Base-by-base conservation (phyloP, 2,888 invertebrate genomes). In the Idaea aversata region DNA sequence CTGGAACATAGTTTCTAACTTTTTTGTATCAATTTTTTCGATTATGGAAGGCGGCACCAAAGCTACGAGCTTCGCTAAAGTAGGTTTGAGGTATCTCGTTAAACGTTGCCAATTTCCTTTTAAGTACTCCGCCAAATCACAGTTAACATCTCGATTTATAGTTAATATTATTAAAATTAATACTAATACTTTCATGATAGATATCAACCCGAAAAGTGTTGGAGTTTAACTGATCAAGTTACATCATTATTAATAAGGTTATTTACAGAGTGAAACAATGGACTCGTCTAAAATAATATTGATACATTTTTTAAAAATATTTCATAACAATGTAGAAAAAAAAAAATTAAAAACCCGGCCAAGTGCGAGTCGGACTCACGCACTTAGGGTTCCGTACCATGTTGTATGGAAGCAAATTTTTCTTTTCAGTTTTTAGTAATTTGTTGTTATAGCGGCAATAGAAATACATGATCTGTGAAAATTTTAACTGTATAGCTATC, bases 51-150 rank as follows among this genome's bases (percentile, higher is more conserved):
- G 4, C 10, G 7, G 7, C 4, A 47, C 47, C 7, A 13, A 13
- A 47, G 7, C 47, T 5, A 4, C 7, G 7, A 47, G 47, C 2
- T 60, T 60, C 5, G 4, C 6, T 15, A 34, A 4, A 15, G 60
- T 34, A 34, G 5, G 5, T 60, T 60, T 60, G 15, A 60, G 34
- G 34, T 4, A 85, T 63, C n/a, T 79, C 72, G 62, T 65, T 72
- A 34, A 84, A 10, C 0, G 13, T 47, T 47, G 47, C 47, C 47
- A 65, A 75, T 78, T 82, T 5, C 61, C 47, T 7, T 69, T 15
- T 36, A 86, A 7, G 5, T 62, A 67, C 15, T 80, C 75, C 5
- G 80, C 66, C 15, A 84, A 57, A 5, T 75, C 36, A 68, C 83
- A 77, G 35, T 70, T 70, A 3, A 78, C 80, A 69, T 67, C 68